Percentiles rank a stretch among this genome's conserved stretches.
Conservation (phyloP, 1,140 invertebrate species). For the Varroa destructor region DNA sequence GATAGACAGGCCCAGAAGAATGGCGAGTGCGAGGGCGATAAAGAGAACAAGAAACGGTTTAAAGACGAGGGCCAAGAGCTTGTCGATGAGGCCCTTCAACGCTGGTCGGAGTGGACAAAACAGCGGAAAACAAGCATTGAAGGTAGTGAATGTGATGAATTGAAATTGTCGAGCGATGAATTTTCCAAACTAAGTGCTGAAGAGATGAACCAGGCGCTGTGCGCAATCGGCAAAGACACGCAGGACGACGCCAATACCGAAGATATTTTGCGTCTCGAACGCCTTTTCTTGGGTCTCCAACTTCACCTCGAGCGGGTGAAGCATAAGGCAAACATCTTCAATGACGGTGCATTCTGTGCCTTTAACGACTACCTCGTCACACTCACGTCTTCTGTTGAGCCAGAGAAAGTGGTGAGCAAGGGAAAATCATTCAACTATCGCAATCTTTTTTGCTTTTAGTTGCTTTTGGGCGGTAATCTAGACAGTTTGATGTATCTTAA, state of each 20-base stretch:
- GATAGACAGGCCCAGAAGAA: not conserved
- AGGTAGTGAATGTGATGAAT: not conserved
- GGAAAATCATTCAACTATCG: no score
- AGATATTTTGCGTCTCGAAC: slow-evolving; percentile 1
- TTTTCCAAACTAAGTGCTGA: not conserved
- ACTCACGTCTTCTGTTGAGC: slow-evolving; percentile 11
- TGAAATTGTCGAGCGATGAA: not conserved
- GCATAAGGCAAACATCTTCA: slow-evolving; percentile 7
- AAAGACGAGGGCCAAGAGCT: not conserved
- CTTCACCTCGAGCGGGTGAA: slow-evolving; percentile 1
- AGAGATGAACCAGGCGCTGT: slow-evolving; percentile 11
- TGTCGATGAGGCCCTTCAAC: not conserved
- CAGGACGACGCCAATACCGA: not conserved
- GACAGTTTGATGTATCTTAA: no score
- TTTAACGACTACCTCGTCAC: slow-evolving; percentile 18
- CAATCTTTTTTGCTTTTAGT: no score
- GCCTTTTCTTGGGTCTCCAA: slow-evolving; percentile 21
- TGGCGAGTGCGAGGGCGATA: not conserved
- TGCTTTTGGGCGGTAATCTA: no score
- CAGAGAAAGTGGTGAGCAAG: slow-evolving; percentile 8
- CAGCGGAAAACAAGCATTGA: not conserved
- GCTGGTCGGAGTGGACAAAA: slow-evolving; percentile 4
- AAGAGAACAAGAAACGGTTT: slow-evolving; percentile 1
- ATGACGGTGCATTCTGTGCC: slow-evolving; percentile 19
- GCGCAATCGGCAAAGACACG: slow-evolving; percentile 8